These are phyloP conservation scores for Liposcelis brunnea DNA, from an alignment of 2,888 invertebrate genomes.

Conservation along the genomic window DNA sequence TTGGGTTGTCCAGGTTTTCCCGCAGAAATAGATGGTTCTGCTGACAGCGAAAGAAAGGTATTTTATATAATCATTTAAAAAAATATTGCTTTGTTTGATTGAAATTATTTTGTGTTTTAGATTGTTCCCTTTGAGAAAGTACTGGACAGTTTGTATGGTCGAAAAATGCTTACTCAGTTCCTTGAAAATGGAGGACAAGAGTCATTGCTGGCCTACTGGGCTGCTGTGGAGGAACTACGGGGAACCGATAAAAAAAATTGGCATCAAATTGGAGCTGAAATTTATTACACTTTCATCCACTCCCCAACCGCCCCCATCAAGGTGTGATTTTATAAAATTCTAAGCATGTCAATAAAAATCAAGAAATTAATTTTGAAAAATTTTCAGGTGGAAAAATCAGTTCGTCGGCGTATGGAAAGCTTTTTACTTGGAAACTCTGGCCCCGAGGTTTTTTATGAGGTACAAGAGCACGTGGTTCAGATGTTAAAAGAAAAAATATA, in stretches of 20 bases:
- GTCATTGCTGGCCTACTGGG: conserved; percentile 73
- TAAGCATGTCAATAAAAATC: neutral
- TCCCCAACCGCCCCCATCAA: conserved; percentile 65
- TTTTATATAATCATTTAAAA: too few relatives aligned
- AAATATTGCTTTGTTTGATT: neutral
- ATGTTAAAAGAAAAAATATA: conserved; percentile 76
- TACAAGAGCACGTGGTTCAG: conserved; percentile 61
- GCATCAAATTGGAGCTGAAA: conserved; percentile 81
- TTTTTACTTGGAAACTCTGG: conserved; percentile 76
- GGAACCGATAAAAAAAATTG: conserved; percentile 55
- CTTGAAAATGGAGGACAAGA: conserved; percentile 68
- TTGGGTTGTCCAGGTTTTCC: conserved; percentile 56
- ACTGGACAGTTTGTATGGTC: conserved; percentile 59
- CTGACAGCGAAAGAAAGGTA: conserved; percentile 30
- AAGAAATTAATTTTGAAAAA: neutral
- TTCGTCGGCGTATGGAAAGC: conserved; percentile 69
- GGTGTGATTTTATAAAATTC: conserved; percentile 46
- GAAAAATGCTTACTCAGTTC: conserved; percentile 64
- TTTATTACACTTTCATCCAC: conserved; percentile 75
- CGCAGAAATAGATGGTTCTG: conserved; percentile 35
- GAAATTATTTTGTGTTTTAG: conserved; percentile 28
- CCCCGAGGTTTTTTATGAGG: conserved; percentile 74
- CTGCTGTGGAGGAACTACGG: conserved; percentile 67
- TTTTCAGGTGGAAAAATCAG: conserved; percentile 25
- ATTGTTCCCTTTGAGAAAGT: conserved; percentile 53